Evolutionary conservation across 1,140 invertebrate genomes (phyloP), one percentile per base, ranked within the genome.

Genomic region (Eriocheir sinensis): DNA sequence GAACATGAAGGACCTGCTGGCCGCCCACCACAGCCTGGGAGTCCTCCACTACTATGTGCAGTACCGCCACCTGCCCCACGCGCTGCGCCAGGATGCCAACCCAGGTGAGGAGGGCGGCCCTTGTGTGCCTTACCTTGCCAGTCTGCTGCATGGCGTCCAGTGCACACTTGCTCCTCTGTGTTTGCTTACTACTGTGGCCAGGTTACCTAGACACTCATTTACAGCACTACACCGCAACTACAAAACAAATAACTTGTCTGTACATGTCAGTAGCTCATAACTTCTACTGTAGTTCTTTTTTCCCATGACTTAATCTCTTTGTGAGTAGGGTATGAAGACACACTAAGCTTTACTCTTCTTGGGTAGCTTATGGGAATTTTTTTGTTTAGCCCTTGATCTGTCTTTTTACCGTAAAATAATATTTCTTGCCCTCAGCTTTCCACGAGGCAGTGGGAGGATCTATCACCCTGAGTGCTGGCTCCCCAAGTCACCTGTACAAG

Each of bases 391-490:
- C 1, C n/a, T n/a, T 89, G 12, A 8, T 30, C 40, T n/a, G n/a
- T 32, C 48, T 48, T n/a, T 34, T 30, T 8, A 86, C 4, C 4
- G 3, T 40, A 34, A n/a, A 30, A 88, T 40, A 40, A 40, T 36
- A 30, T 17, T 88, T 88, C 41, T 3, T 38, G 60, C 36, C 80
- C 0, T 30, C 96, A 98, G 98, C 98, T 94, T 99, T 99, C 96
- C 99, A 99, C 96, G 99, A 99, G 97, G 99, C 99, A 0, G 97
- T 99, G 17, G 99, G 99, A 8, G 99, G 99, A 97, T 98, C 98
- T 0, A 97, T 99, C 2, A 98, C 98, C 0, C 96, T 99, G 0
- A 99, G 98, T 0, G 98, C 99, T 0, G 97, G 98, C 0, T 98
- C 98, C 0, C 98, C 98, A 0, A 97, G 97, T 94, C 98, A 99